Evolutionary conservation across 2,888 invertebrate genomes (phyloP), one percentile per base, ranked within the genome.

Genomic region (Agonopterix arenella): DNA sequence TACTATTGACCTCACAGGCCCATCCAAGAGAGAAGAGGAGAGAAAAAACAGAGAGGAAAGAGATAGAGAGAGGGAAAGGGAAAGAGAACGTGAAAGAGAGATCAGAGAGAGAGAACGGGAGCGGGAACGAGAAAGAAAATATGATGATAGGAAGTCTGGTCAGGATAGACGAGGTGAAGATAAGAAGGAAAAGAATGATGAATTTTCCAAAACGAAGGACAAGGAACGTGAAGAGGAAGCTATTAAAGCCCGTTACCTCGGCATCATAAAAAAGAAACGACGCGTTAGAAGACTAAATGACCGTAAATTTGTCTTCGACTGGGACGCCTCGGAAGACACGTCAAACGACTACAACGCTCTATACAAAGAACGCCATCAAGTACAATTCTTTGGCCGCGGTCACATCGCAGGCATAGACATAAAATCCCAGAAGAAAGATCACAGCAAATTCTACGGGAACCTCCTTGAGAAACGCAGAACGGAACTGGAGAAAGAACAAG

Each of bases 311-410:
- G 99, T 99, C 0, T 99, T 99, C 81, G 99, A 99, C 83, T 99
- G 99, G 99, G 99, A 99, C 86, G 98, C 98, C 0, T 95, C 96
- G 0, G 99, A 99, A 82, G 99, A 99, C 71, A 99, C 99, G 0
- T 97, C 98, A 2, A 94, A 95, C 55, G 99, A 99, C 89, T 99
- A 99, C 73, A 99, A 99, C 80, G 93, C 94, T 53, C 89, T 99
- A 16, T 99, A 99, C 73, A 99, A 98, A 80, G 97, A 98, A 64
- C 92, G 96, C 46, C 99, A 99, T 84, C 97, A 98, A 84, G 96
- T 98, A 4, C 98, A 98, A 84, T 98, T 99, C 80, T 99, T 96
- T 89, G 99, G 99, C 0, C 91, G 99, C 53, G 99, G 99, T 8
- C 97, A 99, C 76, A 93, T 99, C 36, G 99, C 98, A 50, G 99